Base-by-base conservation (phyloP, 2,797 vertebrate genomes). In the Taenioides sp. region DNA sequence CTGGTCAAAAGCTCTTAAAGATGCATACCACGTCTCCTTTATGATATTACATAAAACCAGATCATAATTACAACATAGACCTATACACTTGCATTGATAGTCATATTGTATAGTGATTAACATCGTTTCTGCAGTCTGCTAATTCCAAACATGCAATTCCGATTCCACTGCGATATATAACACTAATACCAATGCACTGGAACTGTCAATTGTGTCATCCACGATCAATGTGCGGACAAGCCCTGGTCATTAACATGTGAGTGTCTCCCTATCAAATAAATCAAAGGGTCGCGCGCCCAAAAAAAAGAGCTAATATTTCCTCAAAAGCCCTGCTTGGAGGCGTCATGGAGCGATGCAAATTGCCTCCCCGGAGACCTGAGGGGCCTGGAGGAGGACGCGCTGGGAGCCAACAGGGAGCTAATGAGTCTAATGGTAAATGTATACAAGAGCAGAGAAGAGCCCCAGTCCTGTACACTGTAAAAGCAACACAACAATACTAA, bases 391-490 rank as follows among this genome's bases (percentile, higher is more conserved):
- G 84, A 90, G 92, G 86, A 83, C 87, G 89, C 31, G 90, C 92
- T 90, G 89, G 84, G 91, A 93, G 92, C 92, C 92, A 88, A 91
- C 82, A 77, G 89, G 88, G 91, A 92, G 90, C 90, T 94, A 94
- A 94, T 94, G 92, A 95, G 92, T 91, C 89, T 92, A 94, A 93
- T 92, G 86, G 90, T 92, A 93, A 94, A 94, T 93, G 92, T 94
- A 95, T 93, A 95, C 92, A 93, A 92, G 91, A 81, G 86, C 80
- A 80, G 79, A 80, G 79, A 81, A 60, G 40, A 2, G 11, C 50
- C 50, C 50, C 50, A 7, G 74, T 83, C 89, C 89, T 91, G 89
- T 90, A 92, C 62, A 64, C 63, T 65, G 63, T 27, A 49, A 65
- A 65, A 49, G 12, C 34, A 22, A 37, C 28, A 58, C 55, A 20